phyloP scores from a whole-genome alignment of 1,140 invertebrate genomes.

The Drosophila equinoxialis region DNA sequence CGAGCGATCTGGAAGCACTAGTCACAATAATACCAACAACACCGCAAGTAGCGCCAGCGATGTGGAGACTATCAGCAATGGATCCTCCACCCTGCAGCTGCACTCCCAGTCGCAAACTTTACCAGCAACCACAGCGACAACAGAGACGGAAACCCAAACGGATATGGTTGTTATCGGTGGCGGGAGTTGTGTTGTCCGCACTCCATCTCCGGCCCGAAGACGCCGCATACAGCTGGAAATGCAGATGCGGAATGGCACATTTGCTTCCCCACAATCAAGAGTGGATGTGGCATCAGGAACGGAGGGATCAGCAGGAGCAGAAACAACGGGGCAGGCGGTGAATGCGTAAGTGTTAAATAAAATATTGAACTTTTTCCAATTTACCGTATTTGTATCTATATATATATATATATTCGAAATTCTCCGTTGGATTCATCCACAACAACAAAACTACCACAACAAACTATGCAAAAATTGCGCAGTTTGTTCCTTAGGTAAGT shows the following conservation, averaged over 20 bases:
- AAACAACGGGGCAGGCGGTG: slow-evolving; percentile 25
- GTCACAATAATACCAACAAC: slow-evolving; percentile 35
- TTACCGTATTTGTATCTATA: neutral
- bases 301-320: slow-evolving; percentile 19
- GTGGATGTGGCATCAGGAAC: neutral
- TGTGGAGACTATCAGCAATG: slow-evolving; percentile 38
- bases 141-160: slow-evolving; percentile 64
- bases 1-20: slow-evolving; percentile 33
- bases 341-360: slow-evolving; percentile 61
- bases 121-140: slow-evolving; percentile 22
- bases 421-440: slow-evolving; percentile 52
- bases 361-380: slow-evolving; percentile 6
- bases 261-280: slow-evolving; percentile 1
- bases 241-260: slow-evolving; percentile 40
- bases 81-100: slow-evolving; percentile 1
- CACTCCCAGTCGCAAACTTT: slow-evolving; percentile 30
- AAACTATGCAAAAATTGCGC: slow-evolving; percentile 81
- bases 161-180: slow-evolving; percentile 50
- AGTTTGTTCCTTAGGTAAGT: slow-evolving; percentile 76
- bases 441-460: slow-evolving; percentile 16
- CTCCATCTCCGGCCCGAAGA: slow-evolving; percentile 59
- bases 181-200: slow-evolving; percentile 58
- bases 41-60: slow-evolving; percentile 44
- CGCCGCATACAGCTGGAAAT: slow-evolving; percentile 64
- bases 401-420: slow-evolving; percentile 53